Evolutionary conservation across 2,888 invertebrate species (phyloP).

Genomic region (Dermolepida albohirtum): DNA sequence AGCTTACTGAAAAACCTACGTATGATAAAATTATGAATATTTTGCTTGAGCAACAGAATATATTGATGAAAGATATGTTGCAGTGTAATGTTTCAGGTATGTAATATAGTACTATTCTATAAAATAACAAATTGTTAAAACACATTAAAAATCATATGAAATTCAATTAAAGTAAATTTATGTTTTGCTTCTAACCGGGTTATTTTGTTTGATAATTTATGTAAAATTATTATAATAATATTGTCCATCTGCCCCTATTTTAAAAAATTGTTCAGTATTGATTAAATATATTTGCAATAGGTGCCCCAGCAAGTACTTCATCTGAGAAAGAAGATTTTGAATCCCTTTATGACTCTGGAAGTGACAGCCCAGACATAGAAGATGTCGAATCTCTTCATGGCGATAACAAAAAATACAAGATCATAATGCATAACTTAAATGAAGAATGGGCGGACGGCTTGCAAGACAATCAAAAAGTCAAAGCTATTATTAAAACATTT

Average conservation of each 20-base stretch:
- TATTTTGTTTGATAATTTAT: no score
- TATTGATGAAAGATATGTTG: conserved; percentile 34
- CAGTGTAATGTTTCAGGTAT: conserved; percentile 6
- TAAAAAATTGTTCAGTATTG: no score
- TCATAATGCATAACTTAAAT: conserved; percentile 29
- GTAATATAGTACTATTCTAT: no score
- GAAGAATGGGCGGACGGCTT: conserved; percentile 27
- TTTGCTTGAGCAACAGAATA: conserved; percentile 34
- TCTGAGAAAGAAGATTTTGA: neutral
- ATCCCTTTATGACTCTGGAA: conserved; percentile 10
- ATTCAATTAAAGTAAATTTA: no score
- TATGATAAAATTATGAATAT: conserved; percentile 36
- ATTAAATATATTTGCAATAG: conserved; percentile 1
- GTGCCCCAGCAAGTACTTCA: neutral
- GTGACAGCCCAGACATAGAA: conserved; percentile 18
- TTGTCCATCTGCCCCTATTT: no score
- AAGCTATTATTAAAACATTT: conserved; percentile 21
- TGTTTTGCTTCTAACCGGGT: no score
- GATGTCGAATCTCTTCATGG: conserved; percentile 5
- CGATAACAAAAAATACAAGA: conserved; percentile 8
- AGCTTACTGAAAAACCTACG: conserved; percentile 11
- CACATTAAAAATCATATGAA: no score
- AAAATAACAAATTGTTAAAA: no score
- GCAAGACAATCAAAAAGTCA: conserved; percentile 18
- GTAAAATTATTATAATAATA: no score